Base-by-base conservation (phyloP, 1,140 invertebrate species). In the Drosophila eugracilis region DNA sequence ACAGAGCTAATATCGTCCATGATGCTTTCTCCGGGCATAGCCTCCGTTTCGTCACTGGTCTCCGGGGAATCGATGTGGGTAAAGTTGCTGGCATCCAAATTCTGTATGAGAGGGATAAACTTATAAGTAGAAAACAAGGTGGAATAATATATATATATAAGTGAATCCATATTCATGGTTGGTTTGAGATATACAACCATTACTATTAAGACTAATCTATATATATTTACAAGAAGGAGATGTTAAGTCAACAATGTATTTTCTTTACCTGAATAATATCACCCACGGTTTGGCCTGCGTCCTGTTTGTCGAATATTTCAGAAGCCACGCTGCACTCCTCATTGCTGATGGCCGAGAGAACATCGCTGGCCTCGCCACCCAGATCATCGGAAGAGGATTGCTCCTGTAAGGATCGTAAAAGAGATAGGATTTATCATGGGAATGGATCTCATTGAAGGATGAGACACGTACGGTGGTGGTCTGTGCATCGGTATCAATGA, bases 31-130 rank as follows among this genome's bases (percentile, higher is more conserved):
- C 95, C 95, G 50, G 95, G 95, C 63, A 95, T 92, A 1, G 94
- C 92, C 76, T 96, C 95, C 1, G 94, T 94, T 1, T 94, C 94
- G 49, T 96, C 96, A 1, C 95, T 96, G 36, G 94, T 93, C 92
- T 97, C 96, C 0, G 96, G 95, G 0, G 95, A 96, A 71, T 97
- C 96, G 39, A 96, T 96, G 76, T 97, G 96, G 9, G 94, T 94
- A 12, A 96, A 95, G 39, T 93, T 92, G 32, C 92, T 93, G n/a
- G 52, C 93, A 44, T 90, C 88, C 4, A 91, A 60, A 22, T 84
- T 84, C 91, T 91, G 21, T 10, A 5, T 5, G 12, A 30, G 12
- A 48, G 4, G 15, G n/a, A 57, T 21, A 9, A 7, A 1, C 2
- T 4, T 0, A 1, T 4, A n/a, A 10, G 6, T 10, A 10, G 0